Evolutionary conservation across 2,888 invertebrate species (phyloP).

Genomic region (Drosophila formosana): DNA sequence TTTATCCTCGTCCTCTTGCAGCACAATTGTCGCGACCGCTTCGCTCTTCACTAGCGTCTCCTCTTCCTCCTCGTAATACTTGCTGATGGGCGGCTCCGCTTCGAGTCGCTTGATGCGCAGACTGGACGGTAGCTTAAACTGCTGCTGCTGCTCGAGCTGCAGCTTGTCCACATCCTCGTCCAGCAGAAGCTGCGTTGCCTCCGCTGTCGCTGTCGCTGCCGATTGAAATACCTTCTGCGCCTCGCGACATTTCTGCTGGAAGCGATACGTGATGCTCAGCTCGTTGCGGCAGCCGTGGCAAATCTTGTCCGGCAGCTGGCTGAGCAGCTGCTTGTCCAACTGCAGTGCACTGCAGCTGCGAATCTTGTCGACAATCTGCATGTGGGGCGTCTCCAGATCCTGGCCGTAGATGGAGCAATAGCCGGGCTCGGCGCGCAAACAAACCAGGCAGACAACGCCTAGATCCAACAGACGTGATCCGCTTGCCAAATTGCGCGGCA

Average conservation of each 20-base stretch:
- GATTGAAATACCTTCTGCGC: constrained; percentile 80
- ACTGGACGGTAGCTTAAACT: constrained; percentile 73
- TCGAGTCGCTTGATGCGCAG: constrained; percentile 71
- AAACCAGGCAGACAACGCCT: constrained; percentile 83
- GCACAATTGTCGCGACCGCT: constrained; percentile 11
- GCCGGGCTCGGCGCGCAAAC: constrained; percentile 79
- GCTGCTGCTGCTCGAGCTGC: constrained; percentile 60
- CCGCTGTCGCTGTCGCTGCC: constrained; percentile 35
- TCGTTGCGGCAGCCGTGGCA: constrained; percentile 81
- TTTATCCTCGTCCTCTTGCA: constrained; percentile 50
- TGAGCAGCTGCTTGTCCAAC: constrained; percentile 66
- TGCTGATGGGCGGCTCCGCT: constrained; percentile 27
- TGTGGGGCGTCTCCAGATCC: constrained; percentile 67
- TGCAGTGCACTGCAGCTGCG: constrained; percentile 78
- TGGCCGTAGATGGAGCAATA: constrained; percentile 77
- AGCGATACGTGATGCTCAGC: constrained; percentile 81
- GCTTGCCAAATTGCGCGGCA: constrained; percentile 52
- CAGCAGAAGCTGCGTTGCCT: constrained; percentile 41
- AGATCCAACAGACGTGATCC: constrained; percentile 73
- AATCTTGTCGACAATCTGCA: constrained; percentile 83
- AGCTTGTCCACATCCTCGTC: constrained; percentile 47
- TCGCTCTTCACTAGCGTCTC: constrained; percentile 11
- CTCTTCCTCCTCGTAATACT: constrained; percentile 35
- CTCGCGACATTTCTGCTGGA: constrained; percentile 83
- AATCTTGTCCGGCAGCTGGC: constrained; percentile 83